Evolutionary conservation across 2,888 invertebrate species (phyloP).

Genomic region (Parnassius mnemosyne): DNA sequence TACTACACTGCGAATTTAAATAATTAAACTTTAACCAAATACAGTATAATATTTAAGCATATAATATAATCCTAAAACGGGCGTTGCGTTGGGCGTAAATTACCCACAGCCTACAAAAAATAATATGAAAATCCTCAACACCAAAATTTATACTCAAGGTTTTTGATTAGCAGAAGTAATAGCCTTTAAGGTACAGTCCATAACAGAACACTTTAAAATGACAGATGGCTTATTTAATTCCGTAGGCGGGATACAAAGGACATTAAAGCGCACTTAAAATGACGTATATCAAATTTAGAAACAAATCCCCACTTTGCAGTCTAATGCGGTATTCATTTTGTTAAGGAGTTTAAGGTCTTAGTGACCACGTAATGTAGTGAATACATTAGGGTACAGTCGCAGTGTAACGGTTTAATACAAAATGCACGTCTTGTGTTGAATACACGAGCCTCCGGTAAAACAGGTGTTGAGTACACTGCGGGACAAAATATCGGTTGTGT

Average conservation of each 20-base stretch:
- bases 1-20: too few relatives aligned
- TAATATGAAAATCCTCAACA: neutral
- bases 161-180: neutral
- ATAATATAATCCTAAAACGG: too few relatives aligned
- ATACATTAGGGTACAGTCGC: constrained; percentile 7
- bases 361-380: constrained; percentile 17
- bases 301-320: neutral
- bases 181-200: constrained; percentile 14
- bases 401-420: constrained; percentile 18
- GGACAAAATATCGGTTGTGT: constrained; percentile 6
- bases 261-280: constrained; percentile 15
- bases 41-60: too few relatives aligned
- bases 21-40: too few relatives aligned
- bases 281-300: constrained; percentile 9
- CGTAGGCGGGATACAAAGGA: constrained; percentile 20
- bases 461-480: constrained; percentile 27
- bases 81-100: too few relatives aligned
- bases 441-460: constrained; percentile 25
- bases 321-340: neutral
- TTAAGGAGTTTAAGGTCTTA: neutral
- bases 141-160: too few relatives aligned
- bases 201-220: constrained; percentile 15
- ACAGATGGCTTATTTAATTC: constrained; percentile 26
- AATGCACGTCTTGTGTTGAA: constrained; percentile 20
- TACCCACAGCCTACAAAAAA: neutral